phyloP scores from a whole-genome alignment of 2,888 invertebrate species.

The Epinotia demarniana region DNA sequence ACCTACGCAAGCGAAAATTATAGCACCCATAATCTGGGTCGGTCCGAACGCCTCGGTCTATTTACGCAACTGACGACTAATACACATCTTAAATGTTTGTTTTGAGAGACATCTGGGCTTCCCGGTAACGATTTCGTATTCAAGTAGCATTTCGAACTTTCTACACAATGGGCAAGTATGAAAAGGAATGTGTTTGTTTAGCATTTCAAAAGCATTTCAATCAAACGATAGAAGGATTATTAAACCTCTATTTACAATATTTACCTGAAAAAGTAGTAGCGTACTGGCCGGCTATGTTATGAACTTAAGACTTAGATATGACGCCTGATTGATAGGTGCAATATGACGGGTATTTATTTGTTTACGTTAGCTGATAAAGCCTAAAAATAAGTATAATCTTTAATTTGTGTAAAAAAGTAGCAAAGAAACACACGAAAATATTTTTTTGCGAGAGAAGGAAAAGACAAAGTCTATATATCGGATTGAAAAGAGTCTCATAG shows the following conservation, averaged over 20 bases:
- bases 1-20: slow-evolving; percentile 40
- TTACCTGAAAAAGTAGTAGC: slow-evolving; percentile 3
- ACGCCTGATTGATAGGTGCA: slow-evolving; percentile 14
- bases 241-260: neutral
- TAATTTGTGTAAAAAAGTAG: neutral
- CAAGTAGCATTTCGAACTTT: slow-evolving; percentile 51
- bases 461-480: neutral
- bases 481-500: neutral
- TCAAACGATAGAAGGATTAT: slow-evolving; percentile 50
- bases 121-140: slow-evolving; percentile 66
- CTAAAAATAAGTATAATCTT: neutral
- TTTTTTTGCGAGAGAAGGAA: neutral
- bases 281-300: slow-evolving; percentile 6
- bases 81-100: slow-evolving; percentile 45
- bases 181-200: slow-evolving; percentile 56
- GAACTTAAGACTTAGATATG: too few relatives aligned
- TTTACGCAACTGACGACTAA: slow-evolving; percentile 60
- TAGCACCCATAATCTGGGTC: slow-evolving; percentile 43
- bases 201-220: slow-evolving; percentile 58
- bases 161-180: slow-evolving; percentile 39
- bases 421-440: neutral
- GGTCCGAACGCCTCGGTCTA: slow-evolving; percentile 44
- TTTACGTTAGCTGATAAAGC: neutral
- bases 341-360: neutral
- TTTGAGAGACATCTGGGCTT: slow-evolving; percentile 56